A percentile compares a stretch with the other conserved stretches of the same genome.
Conservation (phyloP, 2,888 invertebrate genomes). For the Noctua janthina region DNA sequence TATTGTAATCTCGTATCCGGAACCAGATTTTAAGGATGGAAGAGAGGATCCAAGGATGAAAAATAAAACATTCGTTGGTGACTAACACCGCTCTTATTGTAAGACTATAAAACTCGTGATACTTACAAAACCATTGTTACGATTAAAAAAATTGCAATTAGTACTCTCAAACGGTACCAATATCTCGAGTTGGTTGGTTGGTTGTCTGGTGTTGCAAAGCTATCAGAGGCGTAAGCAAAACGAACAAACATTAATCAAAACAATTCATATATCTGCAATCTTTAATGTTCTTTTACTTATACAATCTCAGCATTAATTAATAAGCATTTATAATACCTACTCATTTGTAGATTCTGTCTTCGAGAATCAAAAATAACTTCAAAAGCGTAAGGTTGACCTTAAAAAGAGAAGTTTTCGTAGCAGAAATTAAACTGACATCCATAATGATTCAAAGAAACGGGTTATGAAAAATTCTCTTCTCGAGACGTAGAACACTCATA, state of each 20-base stretch:
- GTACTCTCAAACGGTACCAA: constrained; percentile 34
- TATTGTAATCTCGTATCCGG: background rate
- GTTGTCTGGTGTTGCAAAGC: constrained; percentile 46
- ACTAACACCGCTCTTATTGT: background rate
- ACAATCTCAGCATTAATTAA: constrained; percentile 27
- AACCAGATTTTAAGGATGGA: background rate
- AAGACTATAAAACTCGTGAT: background rate
- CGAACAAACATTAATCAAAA: constrained; percentile 34
- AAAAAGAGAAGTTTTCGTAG: constrained; percentile 51
- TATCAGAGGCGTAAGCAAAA: constrained; percentile 48
- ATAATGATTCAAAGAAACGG: constrained; percentile 60
- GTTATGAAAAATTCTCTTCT: constrained; percentile 67
- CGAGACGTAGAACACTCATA: constrained; percentile 18
- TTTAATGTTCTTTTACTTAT: constrained; percentile 17
- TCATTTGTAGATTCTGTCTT: constrained; percentile 31
- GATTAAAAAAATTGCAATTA: constrained; percentile 32
- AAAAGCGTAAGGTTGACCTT: constrained; percentile 54
- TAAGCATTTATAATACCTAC: constrained; percentile 18
- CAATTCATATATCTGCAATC: constrained; percentile 49
- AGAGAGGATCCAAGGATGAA: background rate
- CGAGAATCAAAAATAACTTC: constrained; percentile 49
- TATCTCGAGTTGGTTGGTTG: constrained; percentile 50
- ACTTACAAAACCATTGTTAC: constrained; percentile 8
- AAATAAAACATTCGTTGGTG: background rate
- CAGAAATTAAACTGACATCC: constrained; percentile 60